These are phyloP conservation scores for Harpegnathos saltator DNA, from an alignment of 1,140 invertebrate species.

Conservation along the genomic window DNA sequence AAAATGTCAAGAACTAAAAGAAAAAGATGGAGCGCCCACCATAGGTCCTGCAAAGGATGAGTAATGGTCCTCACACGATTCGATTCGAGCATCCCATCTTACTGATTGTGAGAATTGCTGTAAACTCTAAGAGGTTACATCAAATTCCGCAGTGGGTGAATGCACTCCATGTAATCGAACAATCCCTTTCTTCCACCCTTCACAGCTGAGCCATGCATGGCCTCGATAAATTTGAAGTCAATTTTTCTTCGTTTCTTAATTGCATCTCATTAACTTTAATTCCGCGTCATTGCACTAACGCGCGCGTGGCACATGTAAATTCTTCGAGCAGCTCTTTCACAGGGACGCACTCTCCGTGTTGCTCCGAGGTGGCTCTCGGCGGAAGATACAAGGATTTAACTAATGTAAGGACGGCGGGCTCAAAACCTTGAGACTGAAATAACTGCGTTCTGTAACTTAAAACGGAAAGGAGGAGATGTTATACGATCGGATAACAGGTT, in stretches of 20 bases:
- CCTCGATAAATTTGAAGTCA: not conserved
- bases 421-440: not conserved
- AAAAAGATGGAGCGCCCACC: too few relatives aligned
- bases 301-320: not conserved
- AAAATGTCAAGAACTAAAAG: too few relatives aligned
- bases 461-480: not conserved
- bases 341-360: not conserved
- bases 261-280: conserved; percentile 1
- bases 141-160: too few relatives aligned
- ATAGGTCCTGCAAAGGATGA: too few relatives aligned
- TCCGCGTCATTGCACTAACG: not conserved
- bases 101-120: too few relatives aligned
- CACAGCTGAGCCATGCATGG: not conserved
- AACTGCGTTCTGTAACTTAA: not conserved
- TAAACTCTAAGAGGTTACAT: too few relatives aligned
- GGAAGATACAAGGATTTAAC: not conserved
- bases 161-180: too few relatives aligned
- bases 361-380: not conserved
- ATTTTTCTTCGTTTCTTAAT: conserved; percentile 6
- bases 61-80: too few relatives aligned
- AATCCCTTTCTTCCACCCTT: too few relatives aligned
- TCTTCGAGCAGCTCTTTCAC: not conserved
- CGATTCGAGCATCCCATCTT: too few relatives aligned
- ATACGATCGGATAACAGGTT: not conserved
- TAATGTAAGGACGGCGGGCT: not conserved